phyloP scores from a whole-genome alignment of 1,140 invertebrate species.

The Hyles vespertilio region DNA sequence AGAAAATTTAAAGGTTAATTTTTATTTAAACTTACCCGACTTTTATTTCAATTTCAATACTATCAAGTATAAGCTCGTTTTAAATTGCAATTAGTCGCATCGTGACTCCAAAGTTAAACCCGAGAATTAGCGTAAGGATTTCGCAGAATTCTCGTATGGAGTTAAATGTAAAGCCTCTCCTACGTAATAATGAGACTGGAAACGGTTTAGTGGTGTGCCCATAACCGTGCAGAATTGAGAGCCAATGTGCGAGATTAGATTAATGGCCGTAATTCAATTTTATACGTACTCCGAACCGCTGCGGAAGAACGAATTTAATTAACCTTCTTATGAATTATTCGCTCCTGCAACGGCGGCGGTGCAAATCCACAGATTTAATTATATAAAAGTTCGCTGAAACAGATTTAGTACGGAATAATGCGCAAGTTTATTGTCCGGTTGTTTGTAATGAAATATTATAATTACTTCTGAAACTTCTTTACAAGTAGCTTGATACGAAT shows the following conservation, averaged over 20 bases:
- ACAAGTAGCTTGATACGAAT: neutral
- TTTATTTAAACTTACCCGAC: too few relatives aligned
- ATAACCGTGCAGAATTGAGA: neutral
- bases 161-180: too few relatives aligned
- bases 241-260: conserved; percentile 26
- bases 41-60: too few relatives aligned
- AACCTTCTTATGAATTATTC: conserved; percentile 46
- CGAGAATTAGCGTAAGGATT: too few relatives aligned
- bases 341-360: conserved; percentile 22
- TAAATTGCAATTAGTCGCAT: too few relatives aligned
- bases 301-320: conserved; percentile 38
- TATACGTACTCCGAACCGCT: conserved; percentile 23
- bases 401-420: conserved; percentile 28
- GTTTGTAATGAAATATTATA: conserved; percentile 10
- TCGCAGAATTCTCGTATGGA: too few relatives aligned
- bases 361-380: conserved; percentile 42
- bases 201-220: neutral
- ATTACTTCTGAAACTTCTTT: too few relatives aligned
- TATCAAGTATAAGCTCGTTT: too few relatives aligned
- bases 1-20: too few relatives aligned
- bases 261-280: conserved; percentile 31
- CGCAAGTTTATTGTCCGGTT: conserved; percentile 22
- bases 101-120: too few relatives aligned
- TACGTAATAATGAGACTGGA: neutral
- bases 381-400: conserved; percentile 38